phyloP scores from a whole-genome alignment of 2,888 invertebrate species.

The Acanthopleura granulata region DNA sequence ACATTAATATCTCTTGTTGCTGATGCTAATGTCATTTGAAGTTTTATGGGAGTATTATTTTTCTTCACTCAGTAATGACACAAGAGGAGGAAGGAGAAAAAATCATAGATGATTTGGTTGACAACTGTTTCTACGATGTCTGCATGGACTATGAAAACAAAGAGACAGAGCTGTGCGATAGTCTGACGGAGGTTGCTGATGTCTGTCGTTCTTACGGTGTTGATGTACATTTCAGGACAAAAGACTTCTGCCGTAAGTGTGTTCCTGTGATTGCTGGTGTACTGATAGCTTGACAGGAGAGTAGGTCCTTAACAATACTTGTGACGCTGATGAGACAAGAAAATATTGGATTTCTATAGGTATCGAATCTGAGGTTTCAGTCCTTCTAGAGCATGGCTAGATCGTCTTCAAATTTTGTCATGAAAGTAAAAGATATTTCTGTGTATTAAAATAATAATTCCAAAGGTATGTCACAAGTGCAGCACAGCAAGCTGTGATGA shows the following conservation, averaged over 20 bases:
- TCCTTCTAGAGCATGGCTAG: too few relatives aligned
- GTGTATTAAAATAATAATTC: too few relatives aligned
- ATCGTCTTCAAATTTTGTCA: too few relatives aligned
- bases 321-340: too few relatives aligned
- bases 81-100: neutral
- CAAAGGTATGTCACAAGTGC: too few relatives aligned
- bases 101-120: neutral
- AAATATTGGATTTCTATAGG: too few relatives aligned
- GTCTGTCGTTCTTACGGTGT: neutral
- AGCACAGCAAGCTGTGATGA: too few relatives aligned
- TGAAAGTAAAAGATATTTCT: too few relatives aligned
- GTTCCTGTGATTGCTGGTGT: too few relatives aligned
- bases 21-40: neutral
- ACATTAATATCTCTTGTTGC: neutral
- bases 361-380: too few relatives aligned
- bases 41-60: neutral
- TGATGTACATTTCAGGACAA: neutral
- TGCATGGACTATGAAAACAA: conserved; percentile 12
- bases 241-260: conserved; percentile 13
- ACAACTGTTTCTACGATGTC: neutral
- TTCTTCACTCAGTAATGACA: neutral
- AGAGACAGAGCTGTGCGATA: neutral
- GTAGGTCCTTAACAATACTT: too few relatives aligned
- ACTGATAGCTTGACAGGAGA: too few relatives aligned
- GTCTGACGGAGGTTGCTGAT: neutral